Evolutionary conservation across 2,888 invertebrate genomes (phyloP), one percentile per base, ranked within the genome.

Genomic region (Metopia argyrocephala): DNA sequence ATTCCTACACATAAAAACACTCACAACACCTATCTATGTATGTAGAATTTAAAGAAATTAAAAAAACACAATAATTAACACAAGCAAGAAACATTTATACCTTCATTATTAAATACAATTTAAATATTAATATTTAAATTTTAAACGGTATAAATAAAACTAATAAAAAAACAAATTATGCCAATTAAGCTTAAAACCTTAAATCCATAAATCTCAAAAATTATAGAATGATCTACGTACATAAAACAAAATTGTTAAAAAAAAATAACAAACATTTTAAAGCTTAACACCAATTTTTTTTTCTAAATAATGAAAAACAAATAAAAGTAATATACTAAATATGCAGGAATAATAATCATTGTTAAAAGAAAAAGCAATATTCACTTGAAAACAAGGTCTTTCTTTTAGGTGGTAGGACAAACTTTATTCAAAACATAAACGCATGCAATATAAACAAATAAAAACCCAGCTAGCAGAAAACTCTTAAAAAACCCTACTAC

Each of bases 211-310:
- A 59, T 70, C 61, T 54, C 65, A 54, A 66, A 12, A 71, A 46
- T 5, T 52, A 74, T 56, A 66, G 52, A 78, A 54, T 52, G 20
- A 76, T 64, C 50, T 57, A 45, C 45, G 54, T 27, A 62, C 64
- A 52, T 61, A 59, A 70, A 68, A 38, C 9, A 57, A 46, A 15
- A 68, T 57, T 25, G 61, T 52, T 48, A 69, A n/a, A 20, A 25
- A 45, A 50, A 71, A 57, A 15, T 54, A 62, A 23, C n/a, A n/a
- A 50, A 50, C 65, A 57, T 28, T 18, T 56, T n/a, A 66, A 81
- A 78, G 78, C 76, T 81, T 81, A 81, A 81, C 81, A 81, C 81
- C 81, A 81, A 81, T 81, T 81, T 81, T 71, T 62, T 73, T 54
- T n/a, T n/a, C n/a, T n/a, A n/a, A 38, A 38, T 38, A 38, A 38